A percentile compares a stretch with the other conserved stretches of the same genome.
Conservation (phyloP, 1,140 invertebrate species). For the Hypothenemus hampei region DNA sequence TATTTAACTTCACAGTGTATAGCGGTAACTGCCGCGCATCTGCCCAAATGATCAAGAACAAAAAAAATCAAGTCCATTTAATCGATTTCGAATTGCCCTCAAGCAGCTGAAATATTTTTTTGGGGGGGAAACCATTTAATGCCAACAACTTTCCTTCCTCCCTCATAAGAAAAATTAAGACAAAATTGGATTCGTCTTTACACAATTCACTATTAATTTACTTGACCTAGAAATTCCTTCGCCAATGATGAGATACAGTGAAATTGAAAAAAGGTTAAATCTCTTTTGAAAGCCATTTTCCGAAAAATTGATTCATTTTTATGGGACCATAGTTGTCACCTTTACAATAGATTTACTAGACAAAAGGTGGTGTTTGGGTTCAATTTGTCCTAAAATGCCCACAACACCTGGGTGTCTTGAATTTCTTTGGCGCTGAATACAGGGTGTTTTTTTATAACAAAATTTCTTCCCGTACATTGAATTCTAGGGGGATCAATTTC, state of each 20-base stretch:
- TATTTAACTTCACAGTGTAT: slow-evolving; percentile 15
- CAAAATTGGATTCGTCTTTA: too few relatives aligned
- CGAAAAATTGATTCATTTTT: slow-evolving; percentile 10
- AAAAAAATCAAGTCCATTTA: neutral
- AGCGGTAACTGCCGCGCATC: slow-evolving; percentile 9
- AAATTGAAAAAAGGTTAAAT: too few relatives aligned
- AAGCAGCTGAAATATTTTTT: too few relatives aligned
- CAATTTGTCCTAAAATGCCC: slow-evolving; percentile 23
- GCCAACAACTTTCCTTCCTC: too few relatives aligned
- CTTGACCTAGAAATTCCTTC: too few relatives aligned
- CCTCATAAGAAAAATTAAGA: too few relatives aligned
- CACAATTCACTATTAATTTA: too few relatives aligned
- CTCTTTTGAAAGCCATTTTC: too few relatives aligned
- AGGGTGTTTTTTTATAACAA: neutral
- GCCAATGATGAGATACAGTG: too few relatives aligned
- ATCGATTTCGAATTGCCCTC: slow-evolving; percentile 6
- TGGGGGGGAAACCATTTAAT: too few relatives aligned
- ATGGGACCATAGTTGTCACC: slow-evolving; percentile 13
- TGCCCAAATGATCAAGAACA: slow-evolving; percentile 6
- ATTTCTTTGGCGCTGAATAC: neutral
- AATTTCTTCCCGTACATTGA: slow-evolving; percentile 2
- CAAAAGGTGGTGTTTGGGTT: slow-evolving; percentile 21
- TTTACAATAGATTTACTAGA: slow-evolving; percentile 3
- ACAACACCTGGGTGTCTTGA: slow-evolving; percentile 15
- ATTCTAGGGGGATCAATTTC: slow-evolving; percentile 12